phyloP scores from a whole-genome alignment of 2,888 invertebrate genomes.

The Thereva unica region DNA sequence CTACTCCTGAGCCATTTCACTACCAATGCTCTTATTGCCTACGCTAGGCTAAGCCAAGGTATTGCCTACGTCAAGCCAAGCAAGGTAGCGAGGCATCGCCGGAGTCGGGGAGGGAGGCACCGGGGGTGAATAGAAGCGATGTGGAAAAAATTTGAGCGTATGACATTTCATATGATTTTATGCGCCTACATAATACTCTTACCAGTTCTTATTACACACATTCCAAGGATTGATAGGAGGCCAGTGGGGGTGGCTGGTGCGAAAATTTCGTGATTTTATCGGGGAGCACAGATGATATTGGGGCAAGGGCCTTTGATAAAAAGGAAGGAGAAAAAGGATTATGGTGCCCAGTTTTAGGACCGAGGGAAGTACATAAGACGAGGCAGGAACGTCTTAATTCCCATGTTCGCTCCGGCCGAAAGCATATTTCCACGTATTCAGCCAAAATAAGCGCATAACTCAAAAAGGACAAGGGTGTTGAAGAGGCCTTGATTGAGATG shows the following conservation, averaged over 20 bases:
- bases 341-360: background rate
- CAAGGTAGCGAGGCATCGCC: too few relatives aligned
- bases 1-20: too few relatives aligned
- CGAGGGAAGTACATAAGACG: background rate
- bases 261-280: conserved; percentile 17
- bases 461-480: too few relatives aligned
- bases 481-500: too few relatives aligned
- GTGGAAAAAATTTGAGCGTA: conserved; percentile 9
- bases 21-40: too few relatives aligned
- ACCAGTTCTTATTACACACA: background rate
- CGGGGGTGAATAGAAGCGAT: background rate
- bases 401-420: background rate
- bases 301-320: conserved; percentile 3
- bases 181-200: conserved; percentile 4
- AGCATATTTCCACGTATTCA: background rate
- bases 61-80: too few relatives aligned
- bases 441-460: too few relatives aligned
- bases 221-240: background rate
- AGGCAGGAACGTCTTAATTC: background rate
- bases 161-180: conserved; percentile 22
- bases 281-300: background rate
- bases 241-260: background rate
- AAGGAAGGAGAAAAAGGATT: background rate
- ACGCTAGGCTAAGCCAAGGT: too few relatives aligned
- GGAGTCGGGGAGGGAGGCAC: background rate